Conservation (phyloP, 2,888 invertebrate genomes). For the Exephanes ischioxanthus region DNA sequence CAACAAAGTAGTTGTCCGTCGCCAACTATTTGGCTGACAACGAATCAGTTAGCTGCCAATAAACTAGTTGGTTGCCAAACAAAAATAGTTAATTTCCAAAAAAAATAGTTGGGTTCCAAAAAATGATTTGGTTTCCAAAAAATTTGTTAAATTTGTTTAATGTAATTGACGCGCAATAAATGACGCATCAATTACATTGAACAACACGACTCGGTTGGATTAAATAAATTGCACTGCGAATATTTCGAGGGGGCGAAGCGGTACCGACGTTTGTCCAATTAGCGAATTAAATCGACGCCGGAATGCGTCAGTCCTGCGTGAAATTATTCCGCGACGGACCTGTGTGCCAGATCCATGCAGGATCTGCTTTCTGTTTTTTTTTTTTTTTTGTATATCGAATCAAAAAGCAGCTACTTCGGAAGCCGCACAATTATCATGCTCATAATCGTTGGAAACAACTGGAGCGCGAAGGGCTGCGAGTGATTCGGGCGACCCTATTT, state of each 20-base stretch:
- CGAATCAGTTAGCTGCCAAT: no score
- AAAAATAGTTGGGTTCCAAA: no score
- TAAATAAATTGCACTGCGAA: not conserved
- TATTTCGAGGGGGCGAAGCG: not conserved
- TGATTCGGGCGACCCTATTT: not conserved
- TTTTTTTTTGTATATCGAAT: not conserved
- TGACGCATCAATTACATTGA: not conserved
- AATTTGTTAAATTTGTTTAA: no score
- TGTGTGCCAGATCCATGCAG: not conserved
- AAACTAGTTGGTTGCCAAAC: no score
- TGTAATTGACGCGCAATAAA: no score
- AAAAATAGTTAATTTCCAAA: no score
- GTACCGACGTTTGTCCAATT: constrained; percentile 25
- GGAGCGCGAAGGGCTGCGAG: not conserved
- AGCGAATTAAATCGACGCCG: constrained; percentile 22
- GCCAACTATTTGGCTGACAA: no score
- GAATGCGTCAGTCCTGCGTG: constrained; percentile 14
- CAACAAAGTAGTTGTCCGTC: no score
- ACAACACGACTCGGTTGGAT: not conserved
- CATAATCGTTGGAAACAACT: not conserved
- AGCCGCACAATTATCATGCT: not conserved
- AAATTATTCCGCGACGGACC: constrained; percentile 42
- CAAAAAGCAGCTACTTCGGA: not conserved
- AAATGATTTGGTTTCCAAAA: no score
- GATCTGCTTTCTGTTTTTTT: constrained; percentile 17